Percentiles rank a stretch among this genome's conserved stretches.
Evolutionary conservation across 2,888 invertebrate genomes (phyloP).

Genomic region (Theodoxus fluviatilis): DNA sequence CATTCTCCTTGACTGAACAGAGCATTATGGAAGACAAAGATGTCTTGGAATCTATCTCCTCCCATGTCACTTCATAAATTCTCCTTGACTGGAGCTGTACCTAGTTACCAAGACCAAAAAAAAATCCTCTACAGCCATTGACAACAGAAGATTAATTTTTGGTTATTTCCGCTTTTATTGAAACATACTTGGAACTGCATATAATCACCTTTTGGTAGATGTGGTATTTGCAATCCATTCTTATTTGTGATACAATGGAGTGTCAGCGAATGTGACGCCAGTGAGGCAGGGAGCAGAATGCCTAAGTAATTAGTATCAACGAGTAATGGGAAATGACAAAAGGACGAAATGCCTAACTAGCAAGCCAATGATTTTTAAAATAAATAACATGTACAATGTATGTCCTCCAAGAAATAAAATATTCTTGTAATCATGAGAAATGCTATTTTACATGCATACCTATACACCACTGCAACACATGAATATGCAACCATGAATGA

Average conservation of each 20-base stretch:
- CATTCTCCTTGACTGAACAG: too few relatives aligned
- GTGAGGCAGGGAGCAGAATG: constrained; percentile 19
- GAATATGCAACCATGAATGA: constrained; percentile 17
- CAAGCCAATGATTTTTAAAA: constrained; percentile 27
- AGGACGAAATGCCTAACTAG: constrained; percentile 23
- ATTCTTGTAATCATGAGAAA: constrained; percentile 23
- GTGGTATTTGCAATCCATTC: constrained; percentile 28
- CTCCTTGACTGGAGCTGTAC: too few relatives aligned
- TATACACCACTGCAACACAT: constrained; percentile 23
- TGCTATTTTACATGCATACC: constrained; percentile 23
- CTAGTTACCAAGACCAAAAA: too few relatives aligned
- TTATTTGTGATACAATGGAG: constrained; percentile 19
- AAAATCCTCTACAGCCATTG: too few relatives aligned
- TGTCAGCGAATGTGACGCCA: constrained; percentile 8
- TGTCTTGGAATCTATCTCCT: too few relatives aligned
- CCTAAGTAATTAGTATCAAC: constrained; percentile 13
- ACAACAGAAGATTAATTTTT: constrained; percentile 11
- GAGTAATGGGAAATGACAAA: constrained; percentile 21
- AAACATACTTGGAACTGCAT: constrained; percentile 36
- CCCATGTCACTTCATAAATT: too few relatives aligned
- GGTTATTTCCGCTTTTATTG: constrained; percentile 33
- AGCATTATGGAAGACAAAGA: too few relatives aligned
- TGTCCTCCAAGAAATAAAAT: constrained; percentile 24
- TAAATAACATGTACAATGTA: too few relatives aligned
- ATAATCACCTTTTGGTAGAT: constrained; percentile 28